A percentile compares a stretch with the other conserved stretches of the same genome.
Evolutionary conservation across 2,888 invertebrate species (phyloP).

Genomic region (Dryobota labecula): DNA sequence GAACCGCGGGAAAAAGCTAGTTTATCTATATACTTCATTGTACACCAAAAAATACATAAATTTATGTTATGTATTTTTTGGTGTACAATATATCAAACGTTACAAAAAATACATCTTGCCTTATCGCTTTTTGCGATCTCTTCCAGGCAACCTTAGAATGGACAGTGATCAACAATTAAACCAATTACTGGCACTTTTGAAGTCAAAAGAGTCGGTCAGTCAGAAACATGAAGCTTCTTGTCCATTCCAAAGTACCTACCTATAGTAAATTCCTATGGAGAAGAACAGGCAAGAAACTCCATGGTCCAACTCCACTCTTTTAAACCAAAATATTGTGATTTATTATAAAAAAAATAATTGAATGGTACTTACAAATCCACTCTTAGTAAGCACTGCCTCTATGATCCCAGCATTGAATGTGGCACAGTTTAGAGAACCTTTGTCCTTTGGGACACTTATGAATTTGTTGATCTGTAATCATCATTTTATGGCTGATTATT

Average conservation of each 20-base stretch:
- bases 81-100: too few species aligned
- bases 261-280: neutral
- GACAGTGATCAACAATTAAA: too few species aligned
- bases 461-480: constrained; percentile 94
- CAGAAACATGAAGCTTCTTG: neutral
- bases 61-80: too few species aligned
- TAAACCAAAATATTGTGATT: neutral
- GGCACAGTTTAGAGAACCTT: constrained; percentile 99
- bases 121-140: too few species aligned
- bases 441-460: constrained; percentile 99
- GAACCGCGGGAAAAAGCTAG: too few species aligned
- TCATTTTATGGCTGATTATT: neutral
- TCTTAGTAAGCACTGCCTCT: constrained; percentile 97
- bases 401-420: constrained; percentile 99
- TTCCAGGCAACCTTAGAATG: too few species aligned
- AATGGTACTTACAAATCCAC: constrained; percentile 96
- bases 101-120: too few species aligned
- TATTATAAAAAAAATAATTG: neutral
- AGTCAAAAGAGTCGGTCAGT: neutral
- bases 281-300: neutral
- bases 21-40: too few species aligned
- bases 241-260: too few species aligned
- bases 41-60: too few species aligned
- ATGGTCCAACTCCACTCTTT: too few species aligned
- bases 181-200: neutral